A percentile compares a stretch with the other conserved stretches of the same genome.
Evolutionary conservation across 2,113 vertebrate species (phyloP).

Genomic region (Mellivora capensis): DNA sequence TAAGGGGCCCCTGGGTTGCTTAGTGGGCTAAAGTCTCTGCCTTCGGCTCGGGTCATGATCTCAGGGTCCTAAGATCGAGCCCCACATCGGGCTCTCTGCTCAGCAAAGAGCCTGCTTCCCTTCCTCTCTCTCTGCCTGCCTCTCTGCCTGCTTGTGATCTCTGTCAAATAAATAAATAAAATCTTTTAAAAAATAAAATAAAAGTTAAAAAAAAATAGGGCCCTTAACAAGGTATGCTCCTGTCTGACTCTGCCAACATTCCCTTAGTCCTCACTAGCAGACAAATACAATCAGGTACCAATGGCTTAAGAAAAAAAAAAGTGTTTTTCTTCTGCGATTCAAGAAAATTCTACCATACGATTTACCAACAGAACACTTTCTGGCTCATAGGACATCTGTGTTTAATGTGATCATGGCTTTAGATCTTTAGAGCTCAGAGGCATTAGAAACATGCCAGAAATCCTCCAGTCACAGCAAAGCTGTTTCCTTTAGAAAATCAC

Average conservation of each 20-base stretch:
- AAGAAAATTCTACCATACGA: background rate
- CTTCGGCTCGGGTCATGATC: too few relatives aligned
- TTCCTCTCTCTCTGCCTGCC: too few relatives aligned
- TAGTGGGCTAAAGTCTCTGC: too few relatives aligned
- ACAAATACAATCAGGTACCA: background rate
- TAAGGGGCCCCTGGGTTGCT: too few relatives aligned
- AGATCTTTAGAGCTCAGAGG: background rate
- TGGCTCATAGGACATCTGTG: background rate
- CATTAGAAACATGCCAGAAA: slow-evolving; percentile 13
- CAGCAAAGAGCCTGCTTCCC: too few relatives aligned
- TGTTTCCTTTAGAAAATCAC: slow-evolving; percentile 34
- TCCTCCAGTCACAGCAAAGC: background rate
- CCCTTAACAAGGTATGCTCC: background rate
- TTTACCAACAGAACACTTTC: background rate
- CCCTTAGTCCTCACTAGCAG: background rate
- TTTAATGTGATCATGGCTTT: slow-evolving; percentile 19
- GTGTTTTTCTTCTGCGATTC: background rate
- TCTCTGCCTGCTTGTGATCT: too few relatives aligned
- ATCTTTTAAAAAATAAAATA: too few relatives aligned
- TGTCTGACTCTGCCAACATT: background rate
- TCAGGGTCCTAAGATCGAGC: too few relatives aligned
- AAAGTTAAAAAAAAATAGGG: too few relatives aligned
- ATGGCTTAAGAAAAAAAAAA: background rate
- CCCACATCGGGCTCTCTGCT: too few relatives aligned
- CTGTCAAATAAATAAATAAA: too few relatives aligned